Evolutionary conservation across 1,140 invertebrate species (phyloP).

Genomic region (Lethocerus indicus): DNA sequence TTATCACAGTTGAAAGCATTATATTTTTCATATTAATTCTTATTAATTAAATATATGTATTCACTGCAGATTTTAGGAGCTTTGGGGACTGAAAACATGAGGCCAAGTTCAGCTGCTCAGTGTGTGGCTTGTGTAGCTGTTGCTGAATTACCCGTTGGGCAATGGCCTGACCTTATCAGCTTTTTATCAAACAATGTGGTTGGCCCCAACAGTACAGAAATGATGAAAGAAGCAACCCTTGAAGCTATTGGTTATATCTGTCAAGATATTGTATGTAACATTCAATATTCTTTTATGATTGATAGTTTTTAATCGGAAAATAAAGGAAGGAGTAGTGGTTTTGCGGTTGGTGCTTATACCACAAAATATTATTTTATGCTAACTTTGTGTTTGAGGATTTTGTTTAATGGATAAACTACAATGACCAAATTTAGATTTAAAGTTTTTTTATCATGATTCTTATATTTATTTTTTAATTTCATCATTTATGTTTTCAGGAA

Average conservation of each 20-base stretch:
- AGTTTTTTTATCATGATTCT: background rate
- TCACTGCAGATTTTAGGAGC: slow-evolving; percentile 65
- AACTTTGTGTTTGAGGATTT: background rate
- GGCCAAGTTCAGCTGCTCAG: slow-evolving; percentile 93
- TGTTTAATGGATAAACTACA: background rate
- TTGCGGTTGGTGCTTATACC: too few species aligned
- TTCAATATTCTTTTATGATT: background rate
- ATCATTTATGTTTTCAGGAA: slow-evolving; percentile 33
- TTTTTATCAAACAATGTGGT: slow-evolving; percentile 83
- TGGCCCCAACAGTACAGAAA: slow-evolving; percentile 62
- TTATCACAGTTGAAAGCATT: too few species aligned
- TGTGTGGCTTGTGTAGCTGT: slow-evolving; percentile 98
- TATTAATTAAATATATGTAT: too few species aligned
- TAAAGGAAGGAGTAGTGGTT: background rate
- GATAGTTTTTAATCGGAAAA: too few species aligned
- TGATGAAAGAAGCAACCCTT: slow-evolving; percentile 88
- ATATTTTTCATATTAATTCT: too few species aligned
- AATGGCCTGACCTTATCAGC: slow-evolving; percentile 74
- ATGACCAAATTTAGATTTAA: too few species aligned
- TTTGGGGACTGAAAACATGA: slow-evolving; percentile 84
- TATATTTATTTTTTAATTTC: background rate
- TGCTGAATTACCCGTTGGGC: slow-evolving; percentile 73
- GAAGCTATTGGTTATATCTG: slow-evolving; percentile 91
- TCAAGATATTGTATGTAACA: slow-evolving; percentile 46
- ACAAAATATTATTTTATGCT: background rate